phyloP scores from a whole-genome alignment of 2,888 invertebrate genomes.

The Lampropteryx suffumata region DNA sequence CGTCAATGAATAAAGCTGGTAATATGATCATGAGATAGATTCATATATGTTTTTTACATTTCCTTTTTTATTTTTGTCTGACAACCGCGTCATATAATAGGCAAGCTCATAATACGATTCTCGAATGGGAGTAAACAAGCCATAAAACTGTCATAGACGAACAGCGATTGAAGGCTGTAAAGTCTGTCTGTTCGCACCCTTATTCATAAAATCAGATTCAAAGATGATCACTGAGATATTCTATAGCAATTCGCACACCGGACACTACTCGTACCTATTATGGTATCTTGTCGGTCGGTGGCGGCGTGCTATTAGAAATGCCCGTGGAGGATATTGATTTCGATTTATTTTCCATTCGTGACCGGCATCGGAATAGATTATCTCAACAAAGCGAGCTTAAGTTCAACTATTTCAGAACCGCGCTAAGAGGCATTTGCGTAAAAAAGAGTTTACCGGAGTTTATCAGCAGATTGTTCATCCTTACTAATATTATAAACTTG shows the following conservation, averaged over 20 bases:
- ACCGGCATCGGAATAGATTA: slow-evolving; percentile 66
- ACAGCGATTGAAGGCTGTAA: neutral
- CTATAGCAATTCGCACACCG: slow-evolving; percentile 10
- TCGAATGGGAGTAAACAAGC: no score
- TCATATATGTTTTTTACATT: no score
- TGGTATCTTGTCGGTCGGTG: slow-evolving; percentile 36
- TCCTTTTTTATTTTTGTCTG: no score
- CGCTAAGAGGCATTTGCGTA: slow-evolving; percentile 8
- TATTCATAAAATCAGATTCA: slow-evolving; percentile 2
- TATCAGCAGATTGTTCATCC: no score
- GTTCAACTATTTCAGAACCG: slow-evolving; percentile 36
- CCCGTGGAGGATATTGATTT: slow-evolving; percentile 68
- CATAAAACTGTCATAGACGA: no score
- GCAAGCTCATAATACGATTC: no score
- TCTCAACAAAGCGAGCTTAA: slow-evolving; percentile 40
- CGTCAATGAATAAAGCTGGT: no score
- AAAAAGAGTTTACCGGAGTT: slow-evolving; percentile 13
- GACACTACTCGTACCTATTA: slow-evolving; percentile 6
- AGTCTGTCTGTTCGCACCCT: neutral
- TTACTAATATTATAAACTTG: no score
- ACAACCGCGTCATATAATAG: no score
- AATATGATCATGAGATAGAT: no score
- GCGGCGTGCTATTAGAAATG: slow-evolving; percentile 67
- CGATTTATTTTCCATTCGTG: slow-evolving; percentile 75
- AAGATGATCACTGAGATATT: neutral